A percentile compares a stretch with the other conserved stretches of the same genome.
Conservation (phyloP, 2,888 invertebrate species). For the Nomada fucata region DNA sequence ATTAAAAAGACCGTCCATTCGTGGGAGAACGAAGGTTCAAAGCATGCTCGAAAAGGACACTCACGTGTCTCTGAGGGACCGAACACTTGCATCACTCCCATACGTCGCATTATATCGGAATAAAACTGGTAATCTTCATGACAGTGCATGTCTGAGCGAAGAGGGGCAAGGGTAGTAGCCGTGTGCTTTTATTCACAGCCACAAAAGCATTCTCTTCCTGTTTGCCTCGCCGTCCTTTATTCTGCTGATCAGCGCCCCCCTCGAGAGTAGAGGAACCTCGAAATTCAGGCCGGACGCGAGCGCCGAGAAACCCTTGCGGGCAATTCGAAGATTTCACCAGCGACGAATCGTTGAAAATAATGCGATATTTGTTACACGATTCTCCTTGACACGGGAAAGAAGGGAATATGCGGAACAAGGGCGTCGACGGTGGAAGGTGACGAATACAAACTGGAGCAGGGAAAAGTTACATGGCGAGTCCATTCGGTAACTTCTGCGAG, state of each 20-base stretch:
- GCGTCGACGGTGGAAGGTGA: not conserved
- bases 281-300: conserved; percentile 45
- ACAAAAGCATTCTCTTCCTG: conserved; percentile 55
- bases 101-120: conserved; percentile 57
- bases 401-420: not conserved
- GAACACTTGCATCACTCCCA: conserved; percentile 41
- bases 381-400: not conserved
- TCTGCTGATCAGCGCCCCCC: conserved; percentile 49
- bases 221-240: conserved; percentile 58
- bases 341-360: conserved; percentile 11
- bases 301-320: conserved; percentile 2
- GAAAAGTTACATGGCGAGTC: conserved; percentile 26
- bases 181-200: conserved; percentile 44
- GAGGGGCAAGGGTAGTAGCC: conserved; percentile 21
- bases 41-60: conserved; percentile 35
- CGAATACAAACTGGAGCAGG: conserved; percentile 23
- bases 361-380: not conserved
- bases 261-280: conserved; percentile 34
- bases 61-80: conserved; percentile 27
- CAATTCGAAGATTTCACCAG: conserved; percentile 34
- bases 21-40: conserved; percentile 37
- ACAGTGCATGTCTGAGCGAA: conserved; percentile 30
- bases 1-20: conserved; percentile 35
- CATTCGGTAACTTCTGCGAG: conserved; percentile 10
- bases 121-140: conserved; percentile 70